Conservation (phyloP, 1,140 invertebrate species). For the Metaphire vulgaris region DNA sequence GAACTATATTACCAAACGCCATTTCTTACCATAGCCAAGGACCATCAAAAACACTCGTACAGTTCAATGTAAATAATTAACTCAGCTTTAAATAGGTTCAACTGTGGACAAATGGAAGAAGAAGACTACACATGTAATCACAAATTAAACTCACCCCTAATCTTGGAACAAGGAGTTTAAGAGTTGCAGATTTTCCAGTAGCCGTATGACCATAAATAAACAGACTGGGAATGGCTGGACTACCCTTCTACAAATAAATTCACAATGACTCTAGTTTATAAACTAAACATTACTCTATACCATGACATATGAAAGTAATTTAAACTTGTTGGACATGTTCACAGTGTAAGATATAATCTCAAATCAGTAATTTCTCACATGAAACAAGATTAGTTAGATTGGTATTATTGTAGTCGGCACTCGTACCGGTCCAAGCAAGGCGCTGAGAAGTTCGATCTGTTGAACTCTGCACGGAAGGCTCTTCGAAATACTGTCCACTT, state of each 20-base stretch:
- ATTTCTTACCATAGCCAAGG: not conserved
- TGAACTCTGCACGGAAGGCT: not conserved
- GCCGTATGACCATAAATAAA: slow-evolving; percentile 72
- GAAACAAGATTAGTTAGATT: not conserved
- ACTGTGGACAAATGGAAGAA: not conserved
- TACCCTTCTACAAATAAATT: not conserved
- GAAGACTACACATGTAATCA: not conserved
- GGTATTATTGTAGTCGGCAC: not conserved
- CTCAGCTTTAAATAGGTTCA: not conserved
- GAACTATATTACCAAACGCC: not conserved
- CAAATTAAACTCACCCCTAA: slow-evolving; percentile 51
- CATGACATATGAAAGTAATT: not conserved
- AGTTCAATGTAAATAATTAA: not conserved
- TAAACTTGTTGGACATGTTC: not conserved
- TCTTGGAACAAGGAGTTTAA: slow-evolving; percentile 58
- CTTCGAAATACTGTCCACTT: not conserved
- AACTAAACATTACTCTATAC: not conserved
- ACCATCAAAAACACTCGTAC: not conserved
- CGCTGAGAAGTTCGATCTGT: not conserved
- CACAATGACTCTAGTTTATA: not conserved
- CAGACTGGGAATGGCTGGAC: slow-evolving; percentile 48
- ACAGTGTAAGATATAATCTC: not conserved
- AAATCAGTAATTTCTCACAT: not conserved
- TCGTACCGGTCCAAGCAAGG: not conserved
- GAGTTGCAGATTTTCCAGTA: slow-evolving; percentile 69